Base-by-base conservation (phyloP, 2,888 invertebrate species). In the Sphaerophoria taeniata region DNA sequence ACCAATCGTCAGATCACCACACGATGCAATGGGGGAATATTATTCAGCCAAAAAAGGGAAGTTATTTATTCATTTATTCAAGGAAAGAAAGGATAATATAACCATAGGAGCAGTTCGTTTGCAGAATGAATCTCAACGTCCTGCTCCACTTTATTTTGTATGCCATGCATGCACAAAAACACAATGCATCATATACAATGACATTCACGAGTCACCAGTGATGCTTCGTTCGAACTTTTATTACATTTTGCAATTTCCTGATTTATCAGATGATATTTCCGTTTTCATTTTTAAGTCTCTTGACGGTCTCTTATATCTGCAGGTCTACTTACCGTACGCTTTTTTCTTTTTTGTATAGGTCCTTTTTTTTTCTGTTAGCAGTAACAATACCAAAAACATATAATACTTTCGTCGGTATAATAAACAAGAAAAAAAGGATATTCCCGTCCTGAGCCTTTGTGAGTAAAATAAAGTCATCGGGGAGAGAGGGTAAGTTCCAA, bases 181-280 rank as follows among this genome's bases (percentile, higher is more conserved):
- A 43, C 61, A 72, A 69, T 72, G 67, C 67, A 82, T 45, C 12
- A 33, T 4, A 61, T 55, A 70, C 76, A 76, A 65, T 71, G 53
- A 53, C 39, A 49, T 69, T 39, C 67, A 3, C 9, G 11, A 9
- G 11, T 24, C 24, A 24, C 24, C 7, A 9, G 39, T 11, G 6
- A 6, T 61, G 67, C 53, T 82, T 63, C 45, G 67, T 69, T 63
- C 9, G 58, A 72, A 67, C 72, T 90, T 89, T 89, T 90, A 89
- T 90, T 90, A 89, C 89, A 89, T 90, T 90, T 90, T 88, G 90
- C 90, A 90, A 89, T 89, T 89, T 89, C 89, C 89, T 90, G 89
- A 90, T 89, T 89, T 89, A 89, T 90, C 89, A 90, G 89, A 90
- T 89, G 89, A 87, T 89, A 89, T 89, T 89, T 89, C 89, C 89